Evolutionary conservation across 1,140 invertebrate genomes (phyloP), one percentile per base, ranked within the genome.

Genomic region (Drosophila melanica): DNA sequence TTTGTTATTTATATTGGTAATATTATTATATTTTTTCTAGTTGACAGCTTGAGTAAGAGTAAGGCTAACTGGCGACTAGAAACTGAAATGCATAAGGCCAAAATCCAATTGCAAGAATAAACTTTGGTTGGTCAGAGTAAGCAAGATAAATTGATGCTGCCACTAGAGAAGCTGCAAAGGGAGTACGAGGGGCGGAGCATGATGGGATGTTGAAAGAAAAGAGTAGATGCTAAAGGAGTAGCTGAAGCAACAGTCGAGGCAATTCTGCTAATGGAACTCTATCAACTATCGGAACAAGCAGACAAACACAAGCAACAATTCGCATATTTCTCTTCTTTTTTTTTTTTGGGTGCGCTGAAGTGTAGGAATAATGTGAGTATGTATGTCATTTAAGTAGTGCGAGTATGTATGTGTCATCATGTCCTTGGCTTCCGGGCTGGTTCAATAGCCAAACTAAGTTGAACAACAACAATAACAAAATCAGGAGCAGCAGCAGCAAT

Each of bases 181-280:
- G 18, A 1, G 18, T 4, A 27, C n/a, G 14, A 10, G 27, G 12
- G 44, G 33, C 5, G 6, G 33, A 30, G 30, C 18, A 3, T 9
- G 44, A 20, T 41, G 4, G 14, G 35, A 50, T 23, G 20, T 23
- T 23, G 33, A 47, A 27, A 27, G 27, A 27, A 27, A 27, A 7
- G 27, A 6, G 27, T 0, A 27, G 27, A 0, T 27, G 47, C n/a
- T 42, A 18, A 39, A 18, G 18, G 35, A 47, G 23, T 41, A 30
- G 42, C 33, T 45, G 27, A 16, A 60, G 73, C 47, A 62, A 57
- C 48, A 66, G 80, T 67, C 77, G 51, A 50, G 48, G 74, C 81
- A 86, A 81, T 86, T 67, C 69, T 45, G 81, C 80, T 81, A 86
- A 86, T 86, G 81, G 81, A 86, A 75, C 41, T 30, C 63, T 76